Evolutionary conservation across 2,113 vertebrate genomes (phyloP).

Genomic region (Mola mola): DNA sequence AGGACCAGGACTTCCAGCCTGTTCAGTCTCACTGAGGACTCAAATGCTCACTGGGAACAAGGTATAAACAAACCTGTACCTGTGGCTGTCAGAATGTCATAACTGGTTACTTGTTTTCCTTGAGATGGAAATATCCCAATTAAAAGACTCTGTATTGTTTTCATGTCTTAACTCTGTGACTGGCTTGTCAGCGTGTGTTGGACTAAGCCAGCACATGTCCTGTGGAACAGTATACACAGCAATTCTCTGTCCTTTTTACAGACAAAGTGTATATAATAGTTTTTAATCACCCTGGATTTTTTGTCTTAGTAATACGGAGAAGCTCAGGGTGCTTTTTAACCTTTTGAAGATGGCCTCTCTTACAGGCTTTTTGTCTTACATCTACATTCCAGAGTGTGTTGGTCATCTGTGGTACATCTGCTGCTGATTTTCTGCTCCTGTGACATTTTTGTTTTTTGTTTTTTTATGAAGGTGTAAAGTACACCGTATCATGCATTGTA

Average conservation of each 20-base stretch:
- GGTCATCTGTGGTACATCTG: slow-evolving; percentile 43
- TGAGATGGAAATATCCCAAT: too few species aligned
- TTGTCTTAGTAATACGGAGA: slow-evolving; percentile 19
- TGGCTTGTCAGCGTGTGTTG: neutral
- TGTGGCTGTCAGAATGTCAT: neutral
- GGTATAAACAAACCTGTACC: neutral
- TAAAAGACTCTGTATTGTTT: neutral
- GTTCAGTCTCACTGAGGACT: slow-evolving; percentile 28
- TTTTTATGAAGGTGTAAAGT: slow-evolving; percentile 3
- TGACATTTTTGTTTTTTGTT: slow-evolving; percentile 28
- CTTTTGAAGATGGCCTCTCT: slow-evolving; percentile 24
- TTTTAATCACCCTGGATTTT: neutral
- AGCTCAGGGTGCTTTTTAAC: slow-evolving; percentile 56
- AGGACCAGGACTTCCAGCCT: slow-evolving; percentile 61
- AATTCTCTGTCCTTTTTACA: neutral
- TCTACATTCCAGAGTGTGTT: slow-evolving; percentile 28
- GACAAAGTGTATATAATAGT: neutral
- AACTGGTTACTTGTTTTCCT: too few species aligned
- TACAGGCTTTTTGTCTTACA: slow-evolving; percentile 14
- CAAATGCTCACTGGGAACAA: neutral
- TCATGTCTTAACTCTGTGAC: neutral
- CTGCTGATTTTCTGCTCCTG: slow-evolving; percentile 24
- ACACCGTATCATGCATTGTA: slow-evolving; percentile 14
- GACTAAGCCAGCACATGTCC: neutral
- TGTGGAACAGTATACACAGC: slow-evolving; percentile 23